Base-by-base conservation (phyloP, 1,140 invertebrate genomes). In the Philotrypesis tridentata region DNA sequence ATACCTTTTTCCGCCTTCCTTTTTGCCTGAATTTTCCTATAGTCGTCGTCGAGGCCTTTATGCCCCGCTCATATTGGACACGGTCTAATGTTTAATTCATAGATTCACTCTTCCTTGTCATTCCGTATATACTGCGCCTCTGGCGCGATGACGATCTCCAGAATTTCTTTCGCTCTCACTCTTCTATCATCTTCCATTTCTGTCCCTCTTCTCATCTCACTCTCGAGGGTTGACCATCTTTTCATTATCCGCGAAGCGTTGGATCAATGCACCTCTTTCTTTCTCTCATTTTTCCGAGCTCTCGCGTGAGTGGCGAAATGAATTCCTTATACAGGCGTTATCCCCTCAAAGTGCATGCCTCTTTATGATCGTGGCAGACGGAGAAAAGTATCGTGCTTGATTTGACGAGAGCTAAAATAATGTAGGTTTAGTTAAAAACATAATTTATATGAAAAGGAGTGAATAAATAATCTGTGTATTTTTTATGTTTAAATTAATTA, bases 61-160 rank as follows among this genome's bases (percentile, higher is more conserved):
- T 33, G 37, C 43, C 23, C 48, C 55, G 23, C 63, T 80, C 55
- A 73, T 80, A 72, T 73, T 40, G 63, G 70, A 72, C n/a, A n/a
- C 33, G n/a, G 25, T 2, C 48, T 72, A 23, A 80, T 80, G 70
- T 80, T 80, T 80, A 73, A 80, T 80, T 80, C 78, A 80, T 72
- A 43, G 48, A 55, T 61, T 60, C 29, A 5, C 67, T 73, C 70
- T 40, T 79, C 55, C 33, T 80, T 63, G 55, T 73, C 27, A 48
- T 65, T 70, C n/a, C 14, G 11, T 37, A 23, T 71, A 71, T 63
- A 33, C 60, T 33, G 14, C 21, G 33, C 55, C 7, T 63, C 33
- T 55, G 12, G 4, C 73, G 43, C 25, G 40, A 73, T 21, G 70
- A 29, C 8, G 33, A 43, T 43, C 17, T 21, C 70, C 37, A 6